Percentiles rank a stretch among this genome's conserved stretches.
phyloP scores from a whole-genome alignment of 2,888 invertebrate species.

The Salpingus planirostris region DNA sequence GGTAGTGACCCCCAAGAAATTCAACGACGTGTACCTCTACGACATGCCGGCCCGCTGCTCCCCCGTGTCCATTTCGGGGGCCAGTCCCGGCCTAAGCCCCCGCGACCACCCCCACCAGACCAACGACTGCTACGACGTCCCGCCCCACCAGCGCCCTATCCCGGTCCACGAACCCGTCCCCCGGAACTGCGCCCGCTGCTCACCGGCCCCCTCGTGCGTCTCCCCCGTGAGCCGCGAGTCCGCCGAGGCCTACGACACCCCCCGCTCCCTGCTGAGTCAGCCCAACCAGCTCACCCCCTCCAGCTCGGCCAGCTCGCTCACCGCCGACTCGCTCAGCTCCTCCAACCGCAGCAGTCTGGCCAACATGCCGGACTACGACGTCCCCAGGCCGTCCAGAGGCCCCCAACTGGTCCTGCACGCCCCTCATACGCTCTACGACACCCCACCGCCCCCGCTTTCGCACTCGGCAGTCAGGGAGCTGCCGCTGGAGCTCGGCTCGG shows the following conservation, averaged over 20 bases:
- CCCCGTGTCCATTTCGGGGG: slow-evolving; percentile 28
- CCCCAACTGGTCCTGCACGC: slow-evolving; percentile 30
- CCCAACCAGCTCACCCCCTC: slow-evolving; percentile 54
- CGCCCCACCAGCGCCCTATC: slow-evolving; percentile 54
- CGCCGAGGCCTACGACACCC: slow-evolving; percentile 55
- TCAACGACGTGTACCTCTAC: slow-evolving; percentile 65
- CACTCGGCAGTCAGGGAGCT: slow-evolving; percentile 51
- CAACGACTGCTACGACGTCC: slow-evolving; percentile 51
- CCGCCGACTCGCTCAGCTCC: slow-evolving; percentile 51
- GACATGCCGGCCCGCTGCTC: slow-evolving; percentile 49
- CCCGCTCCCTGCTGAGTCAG: slow-evolving; percentile 46
- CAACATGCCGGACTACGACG: slow-evolving; percentile 61
- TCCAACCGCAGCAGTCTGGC: slow-evolving; percentile 42
- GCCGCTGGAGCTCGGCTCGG: slow-evolving; percentile 65
- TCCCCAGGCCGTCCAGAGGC: slow-evolving; percentile 48
- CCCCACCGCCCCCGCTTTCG: no score
- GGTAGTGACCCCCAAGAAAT: slow-evolving; percentile 63
- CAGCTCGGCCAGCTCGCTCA: slow-evolving; percentile 57
- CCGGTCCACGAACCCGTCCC: slow-evolving; percentile 49
- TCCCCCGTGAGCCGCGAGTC: slow-evolving; percentile 37
- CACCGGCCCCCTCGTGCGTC: slow-evolving; percentile 43
- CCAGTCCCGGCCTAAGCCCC: slow-evolving; percentile 31
- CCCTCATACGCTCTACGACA: slow-evolving; percentile 48
- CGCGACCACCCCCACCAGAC: slow-evolving; percentile 27
- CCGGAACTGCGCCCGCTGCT: slow-evolving; percentile 43